Evolutionary conservation across 1,140 invertebrate genomes (phyloP).

Genomic region (Formica selysi): DNA sequence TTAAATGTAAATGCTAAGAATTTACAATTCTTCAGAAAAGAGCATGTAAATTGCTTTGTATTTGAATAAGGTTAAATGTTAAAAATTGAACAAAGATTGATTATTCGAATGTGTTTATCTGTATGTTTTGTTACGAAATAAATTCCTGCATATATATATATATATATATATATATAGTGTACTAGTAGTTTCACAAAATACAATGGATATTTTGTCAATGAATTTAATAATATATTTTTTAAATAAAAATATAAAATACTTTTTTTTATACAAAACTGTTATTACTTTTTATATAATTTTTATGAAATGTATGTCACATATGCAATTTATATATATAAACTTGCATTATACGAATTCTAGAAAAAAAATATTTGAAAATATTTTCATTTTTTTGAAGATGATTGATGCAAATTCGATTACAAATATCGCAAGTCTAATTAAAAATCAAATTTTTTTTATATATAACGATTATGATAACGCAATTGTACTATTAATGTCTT

Average conservation of each 20-base stretch:
- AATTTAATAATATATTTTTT: background rate
- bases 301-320: background rate
- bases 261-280: background rate
- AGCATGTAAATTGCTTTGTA: too few species aligned
- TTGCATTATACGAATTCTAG: background rate
- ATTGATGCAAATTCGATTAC: background rate
- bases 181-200: background rate
- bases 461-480: background rate
- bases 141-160: background rate
- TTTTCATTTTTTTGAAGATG: background rate
- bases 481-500: background rate
- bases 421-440: background rate
- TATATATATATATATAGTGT: background rate
- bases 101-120: too few species aligned
- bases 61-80: too few species aligned
- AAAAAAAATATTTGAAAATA: background rate
- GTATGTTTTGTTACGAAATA: too few species aligned
- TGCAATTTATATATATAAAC: background rate
- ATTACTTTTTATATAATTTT: conserved; percentile 15
- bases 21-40: too few species aligned
- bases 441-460: background rate
- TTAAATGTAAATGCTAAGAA: too few species aligned
- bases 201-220: background rate
- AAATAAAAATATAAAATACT: background rate
- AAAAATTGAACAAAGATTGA: too few species aligned